These are phyloP conservation scores for Meteorus cinctellus DNA, from an alignment of 2,888 invertebrate species.

Conservation along the genomic window DNA sequence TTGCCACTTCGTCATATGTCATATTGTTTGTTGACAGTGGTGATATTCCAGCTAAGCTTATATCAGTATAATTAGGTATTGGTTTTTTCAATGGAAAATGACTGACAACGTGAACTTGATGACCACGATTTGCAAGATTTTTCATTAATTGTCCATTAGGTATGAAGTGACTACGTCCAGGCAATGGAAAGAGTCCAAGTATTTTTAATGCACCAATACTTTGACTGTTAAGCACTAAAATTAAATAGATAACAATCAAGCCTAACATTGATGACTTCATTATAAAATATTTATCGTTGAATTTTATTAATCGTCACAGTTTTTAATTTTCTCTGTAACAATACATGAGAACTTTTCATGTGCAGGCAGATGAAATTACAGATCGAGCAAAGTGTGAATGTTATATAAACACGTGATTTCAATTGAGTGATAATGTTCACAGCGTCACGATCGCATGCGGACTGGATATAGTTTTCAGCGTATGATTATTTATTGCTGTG, in stretches of 20 bases:
- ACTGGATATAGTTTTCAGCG: no score
- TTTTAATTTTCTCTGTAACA: no score
- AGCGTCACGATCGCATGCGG: no score
- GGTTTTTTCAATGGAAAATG: conserved; percentile 61
- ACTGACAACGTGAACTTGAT: conserved; percentile 72
- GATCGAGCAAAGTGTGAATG: no score
- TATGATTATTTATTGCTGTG: no score
- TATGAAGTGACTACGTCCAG: conserved; percentile 74
- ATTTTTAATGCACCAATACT: conserved; percentile 60
- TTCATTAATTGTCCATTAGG: conserved; percentile 72
- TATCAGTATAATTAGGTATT: conserved; percentile 61
- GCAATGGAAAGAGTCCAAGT: conserved; percentile 73
- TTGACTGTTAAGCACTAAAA: background rate
- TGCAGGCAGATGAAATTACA: no score
- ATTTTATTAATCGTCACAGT: no score
- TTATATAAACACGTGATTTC: no score
- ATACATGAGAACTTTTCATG: no score
- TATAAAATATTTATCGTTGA: background rate
- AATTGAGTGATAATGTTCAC: no score
- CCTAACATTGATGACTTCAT: background rate
- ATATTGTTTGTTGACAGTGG: conserved; percentile 60
- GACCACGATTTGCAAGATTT: conserved; percentile 73
- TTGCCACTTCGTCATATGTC: conserved; percentile 44
- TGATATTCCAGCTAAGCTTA: conserved; percentile 54
- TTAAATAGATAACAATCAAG: background rate